These are phyloP conservation scores for Tiliacea aurago DNA, from an alignment of 2,888 invertebrate species.

Conservation along the genomic window DNA sequence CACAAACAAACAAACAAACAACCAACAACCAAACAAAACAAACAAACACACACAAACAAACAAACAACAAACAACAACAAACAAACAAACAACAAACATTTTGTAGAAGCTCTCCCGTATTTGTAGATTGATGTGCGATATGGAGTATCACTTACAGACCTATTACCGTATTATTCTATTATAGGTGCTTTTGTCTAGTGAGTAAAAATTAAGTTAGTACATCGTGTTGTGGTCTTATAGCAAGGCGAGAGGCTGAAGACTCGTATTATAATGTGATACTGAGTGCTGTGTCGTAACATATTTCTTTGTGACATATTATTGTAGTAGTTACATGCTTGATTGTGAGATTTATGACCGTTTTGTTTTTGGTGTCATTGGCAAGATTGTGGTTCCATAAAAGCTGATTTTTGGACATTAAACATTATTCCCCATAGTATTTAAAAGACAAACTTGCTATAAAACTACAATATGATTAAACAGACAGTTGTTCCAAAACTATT, in stretches of 20 bases:
- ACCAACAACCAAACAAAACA: too few species aligned
- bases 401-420: slow-evolving; percentile 16
- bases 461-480: slow-evolving; percentile 66
- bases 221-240: slow-evolving; percentile 74
- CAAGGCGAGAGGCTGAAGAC: slow-evolving; percentile 63
- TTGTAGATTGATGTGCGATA: slow-evolving; percentile 30
- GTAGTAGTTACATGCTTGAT: slow-evolving; percentile 24
- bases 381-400: slow-evolving; percentile 26
- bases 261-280: slow-evolving; percentile 72
- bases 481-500: slow-evolving; percentile 67
- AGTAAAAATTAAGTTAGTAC: slow-evolving; percentile 71
- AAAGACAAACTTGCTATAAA: slow-evolving; percentile 69
- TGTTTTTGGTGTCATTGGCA: slow-evolving; percentile 18
- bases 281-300: slow-evolving; percentile 54
- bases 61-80: too few species aligned
- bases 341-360: slow-evolving; percentile 38
- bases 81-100: too few species aligned
- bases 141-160: neutral
- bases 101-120: slow-evolving; percentile 15
- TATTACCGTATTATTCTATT: slow-evolving; percentile 27
- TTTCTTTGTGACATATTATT: slow-evolving; percentile 38
- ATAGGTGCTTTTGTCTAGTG: slow-evolving; percentile 69
- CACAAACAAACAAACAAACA: too few species aligned
- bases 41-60: too few species aligned
- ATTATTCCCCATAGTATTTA: slow-evolving; percentile 29